Evolutionary conservation across 2,797 vertebrate genomes (phyloP), one percentile per base, ranked within the genome.

Genomic region (Kryptolebias ocellatus): DNA sequence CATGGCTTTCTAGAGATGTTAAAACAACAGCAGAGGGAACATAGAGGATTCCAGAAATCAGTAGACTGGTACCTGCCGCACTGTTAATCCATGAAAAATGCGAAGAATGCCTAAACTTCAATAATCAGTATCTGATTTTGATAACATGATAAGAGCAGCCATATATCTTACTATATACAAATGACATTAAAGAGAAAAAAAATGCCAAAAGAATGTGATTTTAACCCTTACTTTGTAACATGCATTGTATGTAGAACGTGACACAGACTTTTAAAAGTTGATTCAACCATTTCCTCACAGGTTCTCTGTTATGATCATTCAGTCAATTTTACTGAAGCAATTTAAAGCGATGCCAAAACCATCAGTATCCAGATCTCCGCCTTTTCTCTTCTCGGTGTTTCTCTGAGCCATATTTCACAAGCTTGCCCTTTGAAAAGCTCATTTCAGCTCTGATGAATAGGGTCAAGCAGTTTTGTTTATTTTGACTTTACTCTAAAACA

Each of bases 401-500:
- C 16, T 70, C 61, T 69, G 51, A 67, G 50, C n/a, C 56, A 47
- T 58, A 61, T 67, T 91, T 87, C 68, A 87, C 62, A 78, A 70
- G 64, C 45, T 51, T 62, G 53, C 62, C 3, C 29, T 29, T n/a
- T 24, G 11, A 50, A 20, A 20, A 50, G n/a, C 37, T 66, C 37
- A 12, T 27, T 73, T 78, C 53, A 18, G 67, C 52, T 69, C 49
- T 61, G 72, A 59, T 53, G 58, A 83, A 74, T 52, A 39, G n/a
- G 55, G 71, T 76, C 72, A 83, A 78, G 71, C 53, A 18, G 72
- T 54, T 81, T 72, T 80, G 56, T 72, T 82, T 72, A 57, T 76
- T 74, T 79, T 79, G 64, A 69, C 69, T 39, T 69, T 71, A 74
- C 18, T 58, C 71, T 62, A 72, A 83, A 85, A 79, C 60, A 80